Evolutionary conservation across 1,140 invertebrate species (phyloP).

Genomic region (Helicorthomorpha holstii): DNA sequence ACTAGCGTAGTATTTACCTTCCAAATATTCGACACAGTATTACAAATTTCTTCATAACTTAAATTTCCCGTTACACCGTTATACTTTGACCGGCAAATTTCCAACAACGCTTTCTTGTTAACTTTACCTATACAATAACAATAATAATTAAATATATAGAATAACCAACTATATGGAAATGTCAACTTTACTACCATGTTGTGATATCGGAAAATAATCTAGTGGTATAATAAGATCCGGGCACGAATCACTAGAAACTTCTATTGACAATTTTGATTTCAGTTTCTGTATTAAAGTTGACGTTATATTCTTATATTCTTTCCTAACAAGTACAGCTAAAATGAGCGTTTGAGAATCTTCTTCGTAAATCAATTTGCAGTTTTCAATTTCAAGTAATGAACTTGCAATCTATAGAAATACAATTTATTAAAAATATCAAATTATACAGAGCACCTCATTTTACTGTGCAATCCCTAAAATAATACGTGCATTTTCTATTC

Average conservation of each 20-base stretch:
- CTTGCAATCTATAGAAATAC: background rate
- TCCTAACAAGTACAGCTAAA: background rate
- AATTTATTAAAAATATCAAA: background rate
- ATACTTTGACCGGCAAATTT: background rate
- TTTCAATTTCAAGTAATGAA: background rate
- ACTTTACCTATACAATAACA: no score
- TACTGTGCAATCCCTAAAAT: background rate
- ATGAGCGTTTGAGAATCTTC: background rate
- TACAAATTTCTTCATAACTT: background rate
- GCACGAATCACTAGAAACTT: no score
- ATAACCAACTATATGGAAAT: no score
- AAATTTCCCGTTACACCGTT: background rate
- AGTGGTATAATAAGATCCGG: no score
- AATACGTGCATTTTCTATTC: conserved; percentile 34
- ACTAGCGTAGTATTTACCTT: no score
- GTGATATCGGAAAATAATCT: no score
- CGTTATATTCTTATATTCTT: background rate
- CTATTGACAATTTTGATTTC: no score
- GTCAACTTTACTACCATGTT: no score
- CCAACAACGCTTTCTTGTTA: no score
- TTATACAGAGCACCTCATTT: background rate
- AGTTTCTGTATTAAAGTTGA: no score
- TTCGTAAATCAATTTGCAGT: background rate
- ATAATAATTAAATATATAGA: no score
- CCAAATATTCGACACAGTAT: background rate